Evolutionary conservation across 1,140 invertebrate species (phyloP).

Genomic region (Mercenaria mercenaria): DNA sequence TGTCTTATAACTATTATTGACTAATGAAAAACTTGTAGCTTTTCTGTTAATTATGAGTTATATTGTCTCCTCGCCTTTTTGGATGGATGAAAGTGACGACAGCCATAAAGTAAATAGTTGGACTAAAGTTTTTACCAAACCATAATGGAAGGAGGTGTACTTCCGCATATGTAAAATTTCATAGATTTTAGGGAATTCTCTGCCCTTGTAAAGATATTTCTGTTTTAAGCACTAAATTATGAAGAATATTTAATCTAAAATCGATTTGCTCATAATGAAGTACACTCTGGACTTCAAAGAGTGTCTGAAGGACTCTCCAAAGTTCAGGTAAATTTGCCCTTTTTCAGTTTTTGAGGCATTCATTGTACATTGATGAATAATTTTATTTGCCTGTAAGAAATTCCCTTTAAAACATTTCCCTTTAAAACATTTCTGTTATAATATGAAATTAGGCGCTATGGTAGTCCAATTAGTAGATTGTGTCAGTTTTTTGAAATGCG

Average conservation of each 20-base stretch:
- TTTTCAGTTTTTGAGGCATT: background rate
- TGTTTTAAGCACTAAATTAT: background rate
- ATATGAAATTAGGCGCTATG: too few species aligned
- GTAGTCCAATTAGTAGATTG: too few species aligned
- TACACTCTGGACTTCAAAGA: slow-evolving; percentile 81
- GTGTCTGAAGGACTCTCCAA: slow-evolving; percentile 84
- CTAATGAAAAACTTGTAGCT: too few species aligned
- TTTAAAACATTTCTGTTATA: too few species aligned
- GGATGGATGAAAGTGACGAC: background rate
- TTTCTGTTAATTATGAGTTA: background rate
- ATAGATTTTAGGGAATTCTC: background rate
- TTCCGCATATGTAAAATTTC: slow-evolving; percentile 41
- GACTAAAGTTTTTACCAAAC: background rate
- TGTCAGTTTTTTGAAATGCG: too few species aligned
- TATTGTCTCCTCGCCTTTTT: background rate
- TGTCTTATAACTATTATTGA: too few species aligned
- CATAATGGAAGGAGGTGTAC: slow-evolving; percentile 52
- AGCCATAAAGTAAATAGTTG: background rate
- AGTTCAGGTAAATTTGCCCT: slow-evolving; percentile 80
- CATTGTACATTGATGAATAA: too few species aligned
- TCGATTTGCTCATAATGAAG: slow-evolving; percentile 27
- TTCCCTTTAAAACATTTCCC: too few species aligned
- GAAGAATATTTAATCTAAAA: background rate
- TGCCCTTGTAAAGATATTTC: background rate
- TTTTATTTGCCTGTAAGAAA: too few species aligned